Evolutionary conservation across 2,797 vertebrate species (phyloP), one percentile per base, ranked within the genome.

Genomic region (Rhyacichthys aspro): DNA sequence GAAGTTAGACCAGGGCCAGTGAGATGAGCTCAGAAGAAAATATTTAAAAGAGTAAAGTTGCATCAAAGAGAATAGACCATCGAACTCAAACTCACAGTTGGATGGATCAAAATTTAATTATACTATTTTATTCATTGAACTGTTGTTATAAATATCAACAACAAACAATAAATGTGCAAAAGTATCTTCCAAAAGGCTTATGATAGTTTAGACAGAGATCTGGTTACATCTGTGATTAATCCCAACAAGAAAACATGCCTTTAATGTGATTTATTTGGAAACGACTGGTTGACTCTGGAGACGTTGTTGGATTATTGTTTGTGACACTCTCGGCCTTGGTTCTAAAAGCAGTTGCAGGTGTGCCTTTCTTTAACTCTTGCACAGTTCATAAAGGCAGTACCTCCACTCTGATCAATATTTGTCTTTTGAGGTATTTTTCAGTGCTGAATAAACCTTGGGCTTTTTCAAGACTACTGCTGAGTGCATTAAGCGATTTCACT

Each of bases 401-500:
- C 28, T 32, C 28, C 28, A 47, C 12, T n/a, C 12, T 32, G 45
- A 47, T 47, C 23, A 32, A 47, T 47, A 32, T 7, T 28, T n/a
- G 14, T n/a, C n/a, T 49, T 34, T 34, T 49, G n/a, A 11, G 5
- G 8, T 7, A 36, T 10, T 9, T 36, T 36, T 36, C 23, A 28
- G 23, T 5, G 23, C 23, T 28, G 23, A 28, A 28, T 41, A 41
- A 41, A 41, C 39, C 39, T 41, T 41, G 39, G 9, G 45, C 45
- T 4, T n/a, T 47, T 33, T 7, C 4, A 11, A 7, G 34, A 3
- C 5, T 33, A 5, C 6, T 12, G 34, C 34, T 37, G 17, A 15
- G 34, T 18, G 34, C 33, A 37, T 52, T 38, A 38, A 52, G 48
- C 36, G 18, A 52, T 12, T 52, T 16, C 9, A 37, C 48, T 12